Evolutionary conservation across 2,888 invertebrate genomes (phyloP).

Genomic region (Augiades crinisus): DNA sequence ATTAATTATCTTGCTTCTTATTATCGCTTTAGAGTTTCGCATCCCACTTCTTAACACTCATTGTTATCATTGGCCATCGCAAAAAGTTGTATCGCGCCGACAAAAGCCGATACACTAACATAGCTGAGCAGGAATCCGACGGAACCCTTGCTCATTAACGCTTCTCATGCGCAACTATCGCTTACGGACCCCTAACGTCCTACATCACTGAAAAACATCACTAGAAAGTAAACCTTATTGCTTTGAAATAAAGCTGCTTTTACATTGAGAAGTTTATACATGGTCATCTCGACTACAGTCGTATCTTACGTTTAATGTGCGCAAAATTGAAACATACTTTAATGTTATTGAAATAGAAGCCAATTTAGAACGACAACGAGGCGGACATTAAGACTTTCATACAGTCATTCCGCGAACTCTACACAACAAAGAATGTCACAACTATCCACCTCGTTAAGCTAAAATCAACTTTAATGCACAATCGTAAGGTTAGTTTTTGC

Average conservation of each 20-base stretch:
- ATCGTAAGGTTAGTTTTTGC: conserved; percentile 25
- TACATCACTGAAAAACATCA: conserved; percentile 35
- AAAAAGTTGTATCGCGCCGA: conserved; percentile 74
- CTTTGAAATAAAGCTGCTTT: conserved; percentile 1
- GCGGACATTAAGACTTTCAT: conserved; percentile 30
- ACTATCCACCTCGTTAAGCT: not conserved
- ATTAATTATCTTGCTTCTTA: conserved; percentile 62
- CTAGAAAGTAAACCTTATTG: conserved; percentile 29
- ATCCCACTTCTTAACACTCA: conserved; percentile 58
- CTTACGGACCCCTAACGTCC: conserved; percentile 39
- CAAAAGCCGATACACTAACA: conserved; percentile 75
- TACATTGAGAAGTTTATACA: not conserved
- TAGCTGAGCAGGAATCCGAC: conserved; percentile 67
- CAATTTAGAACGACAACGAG: conserved; percentile 31
- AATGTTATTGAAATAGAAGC: conserved; percentile 29
- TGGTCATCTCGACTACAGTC: not conserved
- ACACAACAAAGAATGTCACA: conserved; percentile 27
- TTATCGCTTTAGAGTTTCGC: conserved; percentile 59
- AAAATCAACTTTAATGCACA: not conserved
- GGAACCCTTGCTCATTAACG: conserved; percentile 76
- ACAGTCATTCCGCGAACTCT: conserved; percentile 33
- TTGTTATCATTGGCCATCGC: conserved; percentile 76
- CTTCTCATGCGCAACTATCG: conserved; percentile 53
- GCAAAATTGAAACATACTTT: conserved; percentile 25
- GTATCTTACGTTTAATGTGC: not conserved